Base-by-base conservation (phyloP, 2,113 vertebrate genomes). In the Urocolius indicus region DNA sequence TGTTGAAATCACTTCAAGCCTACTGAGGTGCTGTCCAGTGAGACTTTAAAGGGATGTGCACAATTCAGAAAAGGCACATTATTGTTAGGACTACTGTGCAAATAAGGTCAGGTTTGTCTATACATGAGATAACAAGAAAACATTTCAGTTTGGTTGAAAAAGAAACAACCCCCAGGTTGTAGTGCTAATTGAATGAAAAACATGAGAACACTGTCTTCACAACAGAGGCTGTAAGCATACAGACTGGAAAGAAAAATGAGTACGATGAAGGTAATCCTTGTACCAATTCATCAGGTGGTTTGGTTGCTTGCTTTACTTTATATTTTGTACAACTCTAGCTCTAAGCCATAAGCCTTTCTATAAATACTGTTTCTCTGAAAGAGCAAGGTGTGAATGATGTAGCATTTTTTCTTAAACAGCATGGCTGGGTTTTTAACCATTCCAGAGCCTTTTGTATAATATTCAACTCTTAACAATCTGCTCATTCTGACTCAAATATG, bases 251-350 rank as follows among this genome's bases (percentile, higher is more conserved):
- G 90, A 96, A 86, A 83, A 96, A 95, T 65, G 43, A 84, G 59
- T 3, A 63, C 57, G 59, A 29, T 36, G 85, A 92, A 90, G 52
- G 79, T n/a, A 85, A 95, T 52, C 49, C 82, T 45, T 94, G 68
- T 86, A 77, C 87, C 84, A 72, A 86, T 96, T 52, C 92, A 92
- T 93, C 85, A 90, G 87, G 71, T 83, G 63, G 29, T 67, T 69
- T 29, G 9, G 30, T 61, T 86, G 71, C 85, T 87, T 88, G 88
- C 75, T 94, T 88, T 17, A 58, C 73, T 93, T 90, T 51, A 22
- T 88, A 29, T 62, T 91, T 83, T 80, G 43, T 74, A 45, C 48
- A 67, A 5, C 32, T 80, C 62, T 51, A 11, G 59, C 67, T 89
- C 51, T 51, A 8, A 86, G 80, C 65, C 13, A 21, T 73, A 36